Conservation (phyloP, 2,888 invertebrate genomes). For the Harpagoxenus sublaevis region DNA sequence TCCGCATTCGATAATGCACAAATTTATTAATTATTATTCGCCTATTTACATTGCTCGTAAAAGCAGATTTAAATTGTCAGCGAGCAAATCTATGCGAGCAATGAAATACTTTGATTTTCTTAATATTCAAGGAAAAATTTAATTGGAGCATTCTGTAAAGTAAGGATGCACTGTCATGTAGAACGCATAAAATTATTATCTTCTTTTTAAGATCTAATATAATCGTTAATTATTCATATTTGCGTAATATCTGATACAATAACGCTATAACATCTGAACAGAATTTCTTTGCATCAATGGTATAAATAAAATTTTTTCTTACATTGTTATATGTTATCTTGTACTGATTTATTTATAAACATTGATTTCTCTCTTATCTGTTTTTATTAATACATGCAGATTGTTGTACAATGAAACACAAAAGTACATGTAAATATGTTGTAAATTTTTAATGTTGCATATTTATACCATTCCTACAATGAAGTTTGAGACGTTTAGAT, state of each 20-base stretch:
- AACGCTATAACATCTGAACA: slow-evolving; percentile 24
- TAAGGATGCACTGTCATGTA: neutral
- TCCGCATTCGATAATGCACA: slow-evolving; percentile 10
- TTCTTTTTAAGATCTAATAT: slow-evolving; percentile 37
- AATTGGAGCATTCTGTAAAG: neutral
- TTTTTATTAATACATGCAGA: slow-evolving; percentile 1
- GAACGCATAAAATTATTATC: slow-evolving; percentile 21
- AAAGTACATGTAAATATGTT: slow-evolving; percentile 59
- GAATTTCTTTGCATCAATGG: slow-evolving; percentile 51
- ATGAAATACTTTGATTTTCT: slow-evolving; percentile 2
- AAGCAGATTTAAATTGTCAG: slow-evolving; percentile 21
- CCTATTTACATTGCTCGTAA: neutral
- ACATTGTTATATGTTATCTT: neutral
- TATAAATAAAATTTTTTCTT: slow-evolving; percentile 37
- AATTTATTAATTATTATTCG: neutral
- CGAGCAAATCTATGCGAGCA: neutral
- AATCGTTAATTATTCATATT: slow-evolving; percentile 50
- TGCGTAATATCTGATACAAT: slow-evolving; percentile 29
- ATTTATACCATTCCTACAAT: slow-evolving; percentile 79
- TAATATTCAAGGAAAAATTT: neutral
- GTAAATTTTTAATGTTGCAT: slow-evolving; percentile 62
- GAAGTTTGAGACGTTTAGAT: slow-evolving; percentile 72
- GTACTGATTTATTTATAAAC: neutral
- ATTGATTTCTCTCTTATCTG: neutral
- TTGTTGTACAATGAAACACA: slow-evolving; percentile 9